Conservation (phyloP, 2,113 vertebrate species). For the Prionailurus bengalensis region DNA sequence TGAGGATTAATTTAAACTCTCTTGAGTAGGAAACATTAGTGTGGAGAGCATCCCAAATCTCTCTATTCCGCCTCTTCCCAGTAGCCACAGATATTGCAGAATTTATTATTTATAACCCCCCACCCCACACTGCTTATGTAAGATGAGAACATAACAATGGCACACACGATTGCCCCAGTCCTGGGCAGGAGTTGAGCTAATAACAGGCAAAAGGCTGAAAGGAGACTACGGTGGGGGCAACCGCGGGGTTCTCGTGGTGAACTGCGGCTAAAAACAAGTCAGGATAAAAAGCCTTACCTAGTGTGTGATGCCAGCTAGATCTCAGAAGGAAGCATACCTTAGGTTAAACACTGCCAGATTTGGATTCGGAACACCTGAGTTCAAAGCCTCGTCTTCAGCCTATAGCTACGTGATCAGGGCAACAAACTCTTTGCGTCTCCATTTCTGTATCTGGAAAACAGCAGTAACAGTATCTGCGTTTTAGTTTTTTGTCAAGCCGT, state of each 20-base stretch:
- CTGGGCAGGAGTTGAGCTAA: neutral
- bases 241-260: neutral
- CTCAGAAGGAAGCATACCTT: neutral
- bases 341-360: neutral
- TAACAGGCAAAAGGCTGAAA: neutral
- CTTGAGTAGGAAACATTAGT: neutral
- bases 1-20: neutral
- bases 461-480: neutral
- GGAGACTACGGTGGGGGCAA: neutral
- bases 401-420: neutral
- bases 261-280: neutral
- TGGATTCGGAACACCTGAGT: neutral
- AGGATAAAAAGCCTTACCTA: neutral
- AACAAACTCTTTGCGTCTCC: neutral
- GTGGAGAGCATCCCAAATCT: neutral
- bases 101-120: neutral
- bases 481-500: neutral
- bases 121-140: neutral
- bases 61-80: neutral
- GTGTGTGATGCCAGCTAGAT: neutral
- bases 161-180: neutral
- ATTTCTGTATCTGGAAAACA: constrained; percentile 1
- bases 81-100: neutral
- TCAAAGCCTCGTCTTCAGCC: neutral
- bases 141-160: neutral